Evolutionary conservation across 1,140 invertebrate genomes (phyloP).

Genomic region (Drosophila nigrodunni): DNA sequence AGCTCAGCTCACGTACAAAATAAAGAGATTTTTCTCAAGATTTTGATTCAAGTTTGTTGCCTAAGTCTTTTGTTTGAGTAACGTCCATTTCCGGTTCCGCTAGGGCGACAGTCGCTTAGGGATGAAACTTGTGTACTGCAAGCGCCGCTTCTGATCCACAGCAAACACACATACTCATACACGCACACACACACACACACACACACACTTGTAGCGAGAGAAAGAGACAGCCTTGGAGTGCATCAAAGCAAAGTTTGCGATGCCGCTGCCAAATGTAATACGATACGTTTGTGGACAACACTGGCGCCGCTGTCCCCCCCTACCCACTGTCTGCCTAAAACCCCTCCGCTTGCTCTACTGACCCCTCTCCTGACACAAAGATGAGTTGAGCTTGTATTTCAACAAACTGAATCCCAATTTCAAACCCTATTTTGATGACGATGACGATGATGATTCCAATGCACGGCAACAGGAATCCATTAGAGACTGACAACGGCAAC

Average conservation of each 20-base stretch:
- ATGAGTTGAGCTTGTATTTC: conserved; percentile 64
- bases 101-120: conserved; percentile 21
- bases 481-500: conserved; percentile 62
- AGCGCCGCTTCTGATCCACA: conserved; percentile 35
- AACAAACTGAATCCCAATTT: conserved; percentile 28
- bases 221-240: conserved; percentile 31
- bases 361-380: not conserved
- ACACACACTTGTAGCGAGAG: not conserved
- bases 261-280: conserved; percentile 67
- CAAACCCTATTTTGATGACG: conserved; percentile 20
- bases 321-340: not conserved
- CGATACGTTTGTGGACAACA: conserved; percentile 62
- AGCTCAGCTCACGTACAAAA: conserved; percentile 21
- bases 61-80: conserved; percentile 51
- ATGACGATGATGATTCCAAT: not conserved
- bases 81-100: conserved; percentile 73
- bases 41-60: conserved; percentile 39
- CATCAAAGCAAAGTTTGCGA: conserved; percentile 62
- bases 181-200: not conserved
- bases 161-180: not conserved
- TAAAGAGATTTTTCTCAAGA: conserved; percentile 50
- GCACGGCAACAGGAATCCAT: conserved; percentile 60
- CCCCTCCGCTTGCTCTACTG: not conserved
- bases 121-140: conserved; percentile 22
- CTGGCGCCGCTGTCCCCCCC: conserved; percentile 57